Evolutionary conservation across 2,113 vertebrate species (phyloP).

Genomic region (Misgurnus anguillicaudatus): DNA sequence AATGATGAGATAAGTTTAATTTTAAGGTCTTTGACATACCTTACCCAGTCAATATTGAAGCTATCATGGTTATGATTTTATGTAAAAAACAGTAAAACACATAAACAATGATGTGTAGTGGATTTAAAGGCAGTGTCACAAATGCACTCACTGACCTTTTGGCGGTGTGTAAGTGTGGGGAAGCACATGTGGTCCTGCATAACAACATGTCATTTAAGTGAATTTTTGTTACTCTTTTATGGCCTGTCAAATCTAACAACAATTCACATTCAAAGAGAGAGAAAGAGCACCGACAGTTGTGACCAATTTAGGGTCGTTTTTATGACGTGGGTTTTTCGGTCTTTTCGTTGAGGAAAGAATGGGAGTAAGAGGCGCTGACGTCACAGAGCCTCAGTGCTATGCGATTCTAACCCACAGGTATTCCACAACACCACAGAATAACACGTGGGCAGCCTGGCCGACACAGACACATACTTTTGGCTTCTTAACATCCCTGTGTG

Average conservation of each 20-base stretch:
- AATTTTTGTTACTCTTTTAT: slow-evolving; percentile 38
- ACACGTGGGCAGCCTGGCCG: neutral
- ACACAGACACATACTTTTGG: slow-evolving; percentile 19
- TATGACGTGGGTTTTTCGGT: slow-evolving; percentile 51
- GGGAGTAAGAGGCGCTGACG: slow-evolving; percentile 20
- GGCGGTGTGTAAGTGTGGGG: neutral
- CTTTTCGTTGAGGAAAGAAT: slow-evolving; percentile 49
- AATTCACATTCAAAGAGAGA: slow-evolving; percentile 61
- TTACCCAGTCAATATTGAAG: no score
- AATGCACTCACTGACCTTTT: slow-evolving; percentile 37
- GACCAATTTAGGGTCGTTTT: slow-evolving; percentile 66
- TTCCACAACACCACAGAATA: slow-evolving; percentile 29
- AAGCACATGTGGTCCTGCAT: slow-evolving; percentile 57
- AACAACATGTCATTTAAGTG: slow-evolving; percentile 66
- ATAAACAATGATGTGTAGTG: no score
- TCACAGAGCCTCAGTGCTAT: slow-evolving; percentile 46
- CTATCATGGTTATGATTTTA: no score
- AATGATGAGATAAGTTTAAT: no score
- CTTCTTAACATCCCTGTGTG: neutral
- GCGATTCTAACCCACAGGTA: slow-evolving; percentile 39
- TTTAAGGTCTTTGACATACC: no score
- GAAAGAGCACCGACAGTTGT: slow-evolving; percentile 25
- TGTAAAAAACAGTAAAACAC: no score
- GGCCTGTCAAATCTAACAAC: slow-evolving; percentile 38
- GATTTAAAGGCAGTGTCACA: neutral